Base-by-base conservation (phyloP, 2,888 invertebrate genomes). In the Acanthococcus lagerstroemiae region DNA sequence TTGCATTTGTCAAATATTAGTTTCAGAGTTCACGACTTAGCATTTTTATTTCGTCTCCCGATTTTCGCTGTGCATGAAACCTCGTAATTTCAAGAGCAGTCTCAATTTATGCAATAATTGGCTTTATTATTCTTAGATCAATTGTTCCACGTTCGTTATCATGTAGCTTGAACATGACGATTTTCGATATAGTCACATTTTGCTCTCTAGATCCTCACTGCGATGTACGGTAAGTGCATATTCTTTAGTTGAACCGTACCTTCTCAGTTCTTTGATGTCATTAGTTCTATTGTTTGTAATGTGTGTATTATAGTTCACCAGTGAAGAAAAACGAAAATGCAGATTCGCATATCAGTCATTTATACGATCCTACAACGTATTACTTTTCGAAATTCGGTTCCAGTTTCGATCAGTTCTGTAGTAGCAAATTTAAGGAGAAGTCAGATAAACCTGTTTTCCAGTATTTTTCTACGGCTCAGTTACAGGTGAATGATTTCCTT, bases 321-420 rank as follows among this genome's bases (percentile, higher is more conserved):
- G 27, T 50, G 30, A 61, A 61, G 24, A 50, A 52, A 61, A 17
- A 27, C 37, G 52, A 52, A 22, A 50, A 61, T 22, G 15, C 19
- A 12, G 61, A 61, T 52, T 52, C 50, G 19, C 24, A 26, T 24
- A 26, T 37, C 21, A 61, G 22, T 54, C 61, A 61, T 15, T 22
- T 55, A 5, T 66, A 66, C 66, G 66, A 66, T 56, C 66, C 66
- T 3, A 56, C 66, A 21, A 86, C 86, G 0, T 88, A 91, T 74
- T 95, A 93, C 77, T 95, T 95, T 73, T 84, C 88, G 67, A 89
- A 90, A 73, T 91, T 90, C 74, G 95, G 95, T 7, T 93, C 95
- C 0, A 91, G 90, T 75, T 95, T 95, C 74, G 90, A 90, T 76
- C 90, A 91, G 75, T 89, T 90, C 72, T 88, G 89, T 0, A 86